A percentile compares a stretch with the other conserved stretches of the same genome.
Evolutionary conservation across 2,113 vertebrate genomes (phyloP).

Genomic region (Phalacrocorax pelagicus): DNA sequence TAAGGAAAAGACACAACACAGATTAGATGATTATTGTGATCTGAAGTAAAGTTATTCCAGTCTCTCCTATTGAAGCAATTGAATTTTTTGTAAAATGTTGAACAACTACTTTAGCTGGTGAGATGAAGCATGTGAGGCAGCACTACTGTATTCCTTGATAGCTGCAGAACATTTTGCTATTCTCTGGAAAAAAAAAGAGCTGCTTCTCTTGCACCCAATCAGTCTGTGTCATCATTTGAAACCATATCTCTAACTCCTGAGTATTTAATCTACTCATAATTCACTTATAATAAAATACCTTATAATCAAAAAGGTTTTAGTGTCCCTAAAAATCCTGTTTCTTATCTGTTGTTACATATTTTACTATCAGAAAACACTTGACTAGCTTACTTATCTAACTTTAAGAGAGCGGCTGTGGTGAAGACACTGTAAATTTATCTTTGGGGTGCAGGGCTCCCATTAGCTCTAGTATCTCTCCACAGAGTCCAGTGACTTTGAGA

Average conservation of each 20-base stretch:
- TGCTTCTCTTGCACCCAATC: neutral
- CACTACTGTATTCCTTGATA: neutral
- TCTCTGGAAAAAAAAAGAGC: neutral
- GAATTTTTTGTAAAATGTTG: neutral
- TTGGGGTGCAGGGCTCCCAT: neutral
- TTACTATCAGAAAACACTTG: neutral
- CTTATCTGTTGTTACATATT: neutral
- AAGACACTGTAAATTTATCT: neutral
- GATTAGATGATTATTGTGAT: neutral
- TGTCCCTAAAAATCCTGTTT: neutral
- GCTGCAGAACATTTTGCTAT: neutral
- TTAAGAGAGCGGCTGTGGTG: neutral
- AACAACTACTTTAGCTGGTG: neutral
- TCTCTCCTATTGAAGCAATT: neutral
- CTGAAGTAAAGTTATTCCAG: neutral
- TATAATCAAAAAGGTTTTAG: neutral
- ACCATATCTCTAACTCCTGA: neutral
- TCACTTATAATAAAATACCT: neutral
- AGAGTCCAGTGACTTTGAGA: neutral
- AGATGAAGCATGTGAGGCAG: neutral
- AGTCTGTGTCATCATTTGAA: neutral
- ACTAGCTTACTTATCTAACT: neutral
- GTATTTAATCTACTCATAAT: neutral
- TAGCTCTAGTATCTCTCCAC: neutral
- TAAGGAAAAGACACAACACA: neutral